Percentiles rank a stretch among this genome's conserved stretches.
Evolutionary conservation across 1,140 invertebrate species (phyloP).

Genomic region (Lepidostoma basale): DNA sequence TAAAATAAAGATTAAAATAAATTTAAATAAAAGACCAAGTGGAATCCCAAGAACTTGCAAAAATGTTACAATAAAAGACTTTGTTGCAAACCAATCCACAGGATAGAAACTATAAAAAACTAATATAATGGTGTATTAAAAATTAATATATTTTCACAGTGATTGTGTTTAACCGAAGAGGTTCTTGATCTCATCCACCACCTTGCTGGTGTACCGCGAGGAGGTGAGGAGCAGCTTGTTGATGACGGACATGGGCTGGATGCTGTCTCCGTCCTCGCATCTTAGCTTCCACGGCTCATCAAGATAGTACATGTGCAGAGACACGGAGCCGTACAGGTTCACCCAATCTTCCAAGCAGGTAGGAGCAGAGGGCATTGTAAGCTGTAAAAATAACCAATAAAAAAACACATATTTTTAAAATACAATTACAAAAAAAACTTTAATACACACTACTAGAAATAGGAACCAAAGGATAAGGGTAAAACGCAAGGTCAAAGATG

Average conservation of each 20-base stretch:
- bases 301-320: conserved; percentile 58
- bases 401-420: neutral
- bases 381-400: conserved; percentile 47
- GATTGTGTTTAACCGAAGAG: conserved; percentile 40
- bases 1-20: too few relatives aligned
- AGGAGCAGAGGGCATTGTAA: conserved; percentile 52
- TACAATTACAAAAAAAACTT: neutral
- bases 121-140: too few relatives aligned
- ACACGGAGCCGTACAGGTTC: conserved; percentile 50
- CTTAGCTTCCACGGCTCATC: conserved; percentile 56
- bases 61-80: too few relatives aligned
- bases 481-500: too few relatives aligned
- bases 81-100: too few relatives aligned
- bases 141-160: too few relatives aligned
- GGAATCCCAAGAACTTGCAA: too few relatives aligned
- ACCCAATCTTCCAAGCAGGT: conserved; percentile 53
- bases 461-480: too few relatives aligned
- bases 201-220: conserved; percentile 52
- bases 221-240: conserved; percentile 54
- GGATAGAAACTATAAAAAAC: too few relatives aligned
- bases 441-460: too few relatives aligned
- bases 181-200: conserved; percentile 52
- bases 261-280: conserved; percentile 54
- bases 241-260: conserved; percentile 50
- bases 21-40: too few relatives aligned